Evolutionary conservation across 2,888 invertebrate species (phyloP).

Genomic region (Polyommatus iphigenia): DNA sequence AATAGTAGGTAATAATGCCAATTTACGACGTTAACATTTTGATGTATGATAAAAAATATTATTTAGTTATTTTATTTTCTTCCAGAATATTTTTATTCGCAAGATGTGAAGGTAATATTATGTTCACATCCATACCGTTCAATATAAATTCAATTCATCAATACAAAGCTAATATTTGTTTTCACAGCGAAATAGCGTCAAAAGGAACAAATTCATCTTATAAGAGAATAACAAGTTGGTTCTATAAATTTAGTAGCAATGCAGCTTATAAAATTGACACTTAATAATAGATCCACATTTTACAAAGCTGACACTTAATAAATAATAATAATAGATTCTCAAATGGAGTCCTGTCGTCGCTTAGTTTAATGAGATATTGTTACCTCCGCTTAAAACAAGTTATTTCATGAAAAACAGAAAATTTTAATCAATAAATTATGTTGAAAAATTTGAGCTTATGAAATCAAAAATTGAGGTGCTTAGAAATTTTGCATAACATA

Average conservation of each 20-base stretch:
- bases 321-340: neutral
- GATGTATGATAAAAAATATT: no score
- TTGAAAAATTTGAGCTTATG: no score
- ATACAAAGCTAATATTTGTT: neutral
- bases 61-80: no score
- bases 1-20: no score
- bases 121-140: neutral
- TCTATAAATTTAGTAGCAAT: neutral
- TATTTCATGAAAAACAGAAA: neutral
- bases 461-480: neutral
- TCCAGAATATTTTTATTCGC: neutral
- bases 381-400: neutral
- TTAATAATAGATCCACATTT: neutral
- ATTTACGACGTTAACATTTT: neutral
- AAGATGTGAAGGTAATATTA: neutral
- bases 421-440: no score
- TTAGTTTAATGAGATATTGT: neutral
- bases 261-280: constrained; percentile 5
- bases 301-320: constrained; percentile 13
- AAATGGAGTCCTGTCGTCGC: neutral
- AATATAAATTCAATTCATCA: constrained; percentile 1
- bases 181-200: neutral
- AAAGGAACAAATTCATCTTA: constrained; percentile 5
- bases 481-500: neutral
- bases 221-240: neutral